Evolutionary conservation across 1,140 invertebrate genomes (phyloP).

Genomic region (Ostrea denselamellosa): DNA sequence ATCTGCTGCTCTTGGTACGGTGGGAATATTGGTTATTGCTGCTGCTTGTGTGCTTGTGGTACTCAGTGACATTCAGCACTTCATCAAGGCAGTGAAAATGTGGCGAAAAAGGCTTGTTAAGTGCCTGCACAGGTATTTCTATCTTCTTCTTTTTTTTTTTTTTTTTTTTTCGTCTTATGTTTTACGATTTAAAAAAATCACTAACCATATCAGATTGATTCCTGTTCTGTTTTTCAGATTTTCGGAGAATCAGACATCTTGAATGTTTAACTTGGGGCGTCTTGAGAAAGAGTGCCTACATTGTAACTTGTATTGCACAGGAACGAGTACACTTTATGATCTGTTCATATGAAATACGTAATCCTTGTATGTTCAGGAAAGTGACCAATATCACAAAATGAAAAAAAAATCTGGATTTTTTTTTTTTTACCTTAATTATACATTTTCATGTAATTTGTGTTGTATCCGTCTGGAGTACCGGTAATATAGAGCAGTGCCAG

Average conservation of each 20-base stretch:
- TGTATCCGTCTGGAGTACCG: no score
- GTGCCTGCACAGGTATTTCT: background rate
- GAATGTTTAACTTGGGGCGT: background rate
- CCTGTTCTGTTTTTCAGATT: background rate
- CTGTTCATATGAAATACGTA: no score
- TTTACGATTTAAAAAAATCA: background rate
- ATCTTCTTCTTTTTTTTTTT: background rate
- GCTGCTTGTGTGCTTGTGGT: background rate
- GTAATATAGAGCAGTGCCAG: no score
- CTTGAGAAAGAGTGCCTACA: no score
- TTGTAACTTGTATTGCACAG: no score
- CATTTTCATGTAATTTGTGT: no score
- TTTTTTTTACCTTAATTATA: no score
- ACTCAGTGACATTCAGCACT: conserved; percentile 26
- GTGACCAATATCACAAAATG: no score
- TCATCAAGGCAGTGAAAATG: background rate
- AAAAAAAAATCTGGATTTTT: no score
- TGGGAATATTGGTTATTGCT: conserved; percentile 3
- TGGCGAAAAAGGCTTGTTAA: background rate
- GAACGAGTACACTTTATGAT: no score
- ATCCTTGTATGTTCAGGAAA: no score
- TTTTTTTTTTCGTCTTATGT: no score
- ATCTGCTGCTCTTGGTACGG: conserved; percentile 6
- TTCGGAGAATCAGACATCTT: background rate
- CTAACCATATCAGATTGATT: background rate